Evolutionary conservation across 2,113 vertebrate species (phyloP).

Genomic region (Larimichthys polyactis): DNA sequence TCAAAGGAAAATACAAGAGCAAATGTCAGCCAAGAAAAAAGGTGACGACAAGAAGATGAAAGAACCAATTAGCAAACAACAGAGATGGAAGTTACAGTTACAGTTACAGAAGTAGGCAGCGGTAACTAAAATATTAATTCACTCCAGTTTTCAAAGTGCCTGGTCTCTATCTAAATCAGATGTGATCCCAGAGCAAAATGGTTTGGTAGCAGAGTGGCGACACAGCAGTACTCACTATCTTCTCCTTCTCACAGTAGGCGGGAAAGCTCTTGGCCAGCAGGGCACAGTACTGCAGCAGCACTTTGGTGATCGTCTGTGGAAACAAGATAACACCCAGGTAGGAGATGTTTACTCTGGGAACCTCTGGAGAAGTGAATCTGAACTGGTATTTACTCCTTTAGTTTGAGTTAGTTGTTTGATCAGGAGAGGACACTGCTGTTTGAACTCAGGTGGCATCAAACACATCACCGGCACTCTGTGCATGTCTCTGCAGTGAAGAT

Average conservation of each 20-base stretch:
- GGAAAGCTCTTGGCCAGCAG: constrained; percentile 91
- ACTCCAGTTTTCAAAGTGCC: neutral
- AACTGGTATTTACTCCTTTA: neutral
- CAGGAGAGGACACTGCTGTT: neutral
- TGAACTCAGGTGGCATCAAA: neutral
- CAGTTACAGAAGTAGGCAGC: neutral
- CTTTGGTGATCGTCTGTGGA: constrained; percentile 94
- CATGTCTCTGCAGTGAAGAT: neutral
- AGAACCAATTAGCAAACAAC: constrained; percentile 6
- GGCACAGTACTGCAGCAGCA: constrained; percentile 94
- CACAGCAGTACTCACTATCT: constrained; percentile 86
- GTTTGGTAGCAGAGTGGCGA: neutral
- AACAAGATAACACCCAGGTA: constrained; percentile 26
- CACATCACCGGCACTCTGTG: neutral
- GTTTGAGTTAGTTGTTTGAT: neutral
- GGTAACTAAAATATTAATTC: constrained; percentile 35
- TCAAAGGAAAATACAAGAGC: neutral
- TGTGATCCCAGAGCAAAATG: neutral
- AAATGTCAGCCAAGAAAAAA: neutral
- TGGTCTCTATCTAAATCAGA: constrained; percentile 1
- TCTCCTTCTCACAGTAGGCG: constrained; percentile 94
- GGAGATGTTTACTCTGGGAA: constrained; percentile 4
- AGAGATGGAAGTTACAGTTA: neutral
- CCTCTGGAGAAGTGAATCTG: neutral
- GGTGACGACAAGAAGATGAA: neutral